A percentile compares a stretch with the other conserved stretches of the same genome.
Evolutionary conservation across 1,140 invertebrate species (phyloP).

Genomic region (Ips typographus): DNA sequence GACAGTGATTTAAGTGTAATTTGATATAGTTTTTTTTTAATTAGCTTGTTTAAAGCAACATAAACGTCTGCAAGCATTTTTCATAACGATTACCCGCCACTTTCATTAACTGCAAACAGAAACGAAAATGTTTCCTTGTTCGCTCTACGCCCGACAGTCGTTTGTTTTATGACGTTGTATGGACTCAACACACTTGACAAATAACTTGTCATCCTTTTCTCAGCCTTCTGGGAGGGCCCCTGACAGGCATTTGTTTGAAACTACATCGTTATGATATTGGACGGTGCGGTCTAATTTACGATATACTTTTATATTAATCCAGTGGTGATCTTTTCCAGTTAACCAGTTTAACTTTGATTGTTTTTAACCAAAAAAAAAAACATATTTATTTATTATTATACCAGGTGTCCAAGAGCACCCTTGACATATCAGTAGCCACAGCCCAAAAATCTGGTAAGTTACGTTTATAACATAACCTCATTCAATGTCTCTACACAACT

Average conservation of each 20-base stretch:
- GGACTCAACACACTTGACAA: constrained; percentile 23
- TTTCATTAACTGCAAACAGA: constrained; percentile 21
- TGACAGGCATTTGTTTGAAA: constrained; percentile 18
- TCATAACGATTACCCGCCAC: constrained; percentile 2
- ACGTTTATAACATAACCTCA: too few species aligned
- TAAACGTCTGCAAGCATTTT: neutral
- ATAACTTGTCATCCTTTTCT: constrained; percentile 30
- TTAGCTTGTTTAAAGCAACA: neutral
- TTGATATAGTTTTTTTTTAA: too few species aligned
- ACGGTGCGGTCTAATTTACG: constrained; percentile 18
- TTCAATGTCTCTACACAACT: too few species aligned
- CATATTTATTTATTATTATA: too few species aligned
- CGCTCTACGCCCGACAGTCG: constrained; percentile 9
- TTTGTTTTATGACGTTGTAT: constrained; percentile 16
- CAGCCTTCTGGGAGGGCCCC: neutral
- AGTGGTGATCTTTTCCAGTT: too few species aligned
- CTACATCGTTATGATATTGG: constrained; percentile 21
- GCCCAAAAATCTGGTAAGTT: too few species aligned
- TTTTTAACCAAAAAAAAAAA: too few species aligned
- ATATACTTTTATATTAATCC: constrained; percentile 13
- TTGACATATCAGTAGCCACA: too few species aligned
- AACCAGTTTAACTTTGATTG: too few species aligned
- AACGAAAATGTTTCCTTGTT: constrained; percentile 17
- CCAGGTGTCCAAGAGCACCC: too few species aligned
- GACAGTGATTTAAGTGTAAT: too few species aligned